Evolutionary conservation across 2,888 invertebrate species (phyloP).

Genomic region (Troglohyphantes excavatus): DNA sequence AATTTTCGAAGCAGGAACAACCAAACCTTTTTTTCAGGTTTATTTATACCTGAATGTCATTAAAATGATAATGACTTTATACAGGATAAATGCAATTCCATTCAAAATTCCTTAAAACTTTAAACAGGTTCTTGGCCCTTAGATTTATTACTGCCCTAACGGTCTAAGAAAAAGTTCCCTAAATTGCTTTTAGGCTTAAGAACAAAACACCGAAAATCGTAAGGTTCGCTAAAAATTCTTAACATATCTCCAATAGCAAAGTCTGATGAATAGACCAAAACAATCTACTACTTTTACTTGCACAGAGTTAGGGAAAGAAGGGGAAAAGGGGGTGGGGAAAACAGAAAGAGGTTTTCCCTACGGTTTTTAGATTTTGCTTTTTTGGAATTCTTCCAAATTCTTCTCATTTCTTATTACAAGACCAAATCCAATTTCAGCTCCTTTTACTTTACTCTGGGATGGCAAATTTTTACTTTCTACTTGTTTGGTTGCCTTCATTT

Average conservation of each 20-base stretch:
- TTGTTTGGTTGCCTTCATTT: slow-evolving; percentile 50
- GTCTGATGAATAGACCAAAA: slow-evolving; percentile 76
- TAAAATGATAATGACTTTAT: background rate
- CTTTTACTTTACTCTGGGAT: slow-evolving; percentile 67
- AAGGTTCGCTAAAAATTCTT: slow-evolving; percentile 66
- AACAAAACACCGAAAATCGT: slow-evolving; percentile 33
- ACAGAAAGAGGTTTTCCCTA: slow-evolving; percentile 29
- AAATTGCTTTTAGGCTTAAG: slow-evolving; percentile 9
- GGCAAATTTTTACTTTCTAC: slow-evolving; percentile 70
- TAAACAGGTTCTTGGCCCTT: background rate
- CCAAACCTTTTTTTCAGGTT: no score
- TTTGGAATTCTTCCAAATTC: slow-evolving; percentile 78
- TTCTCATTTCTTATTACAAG: slow-evolving; percentile 76
- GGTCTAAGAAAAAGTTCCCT: background rate
- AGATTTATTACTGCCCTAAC: slow-evolving; percentile 19
- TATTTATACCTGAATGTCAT: no score
- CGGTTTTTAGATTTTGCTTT: slow-evolving; percentile 69
- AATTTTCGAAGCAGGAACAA: no score
- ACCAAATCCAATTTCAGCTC: slow-evolving; percentile 76
- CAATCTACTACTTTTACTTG: slow-evolving; percentile 76
- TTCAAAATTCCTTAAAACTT: background rate
- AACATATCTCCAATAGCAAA: slow-evolving; percentile 74
- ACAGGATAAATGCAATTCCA: background rate
- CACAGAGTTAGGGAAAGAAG: slow-evolving; percentile 48
- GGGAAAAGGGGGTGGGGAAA: background rate